Percentiles rank a stretch among this genome's conserved stretches.
These are phyloP conservation scores for Callosobruchus maculatus DNA, from an alignment of 2,888 invertebrate species.

Conservation along the genomic window DNA sequence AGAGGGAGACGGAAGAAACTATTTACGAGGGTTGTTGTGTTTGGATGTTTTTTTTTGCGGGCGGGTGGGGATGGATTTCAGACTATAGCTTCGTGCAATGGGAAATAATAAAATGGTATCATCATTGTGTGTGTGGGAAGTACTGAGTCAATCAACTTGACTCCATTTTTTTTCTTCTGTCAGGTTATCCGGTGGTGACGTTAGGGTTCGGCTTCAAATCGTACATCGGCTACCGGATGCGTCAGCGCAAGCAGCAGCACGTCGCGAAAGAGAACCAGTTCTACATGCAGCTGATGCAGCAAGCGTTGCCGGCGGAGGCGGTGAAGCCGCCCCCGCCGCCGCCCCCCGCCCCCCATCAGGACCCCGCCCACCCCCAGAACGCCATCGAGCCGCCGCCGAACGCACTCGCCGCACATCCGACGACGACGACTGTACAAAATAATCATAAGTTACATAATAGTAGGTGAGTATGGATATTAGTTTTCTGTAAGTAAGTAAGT, in stretches of 20 bases:
- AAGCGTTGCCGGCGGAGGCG: conserved; percentile 73
- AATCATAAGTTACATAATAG: conserved; percentile 31
- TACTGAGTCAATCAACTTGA: too few relatives aligned
- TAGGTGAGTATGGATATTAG: conserved; percentile 21
- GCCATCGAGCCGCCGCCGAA: conserved; percentile 15
- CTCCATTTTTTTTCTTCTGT: too few relatives aligned
- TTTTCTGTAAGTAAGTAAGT: too few relatives aligned
- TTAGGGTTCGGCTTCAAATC: conserved; percentile 95
- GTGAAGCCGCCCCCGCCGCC: conserved; percentile 17
- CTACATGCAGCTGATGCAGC: conserved; percentile 86
- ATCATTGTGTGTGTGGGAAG: too few relatives aligned
- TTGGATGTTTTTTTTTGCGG: too few relatives aligned
- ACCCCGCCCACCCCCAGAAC: not conserved
- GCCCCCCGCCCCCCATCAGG: conserved; percentile 1
- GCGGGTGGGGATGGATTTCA: too few relatives aligned
- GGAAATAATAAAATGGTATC: too few relatives aligned
- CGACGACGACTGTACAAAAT: conserved; percentile 25
- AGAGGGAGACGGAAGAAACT: too few relatives aligned
- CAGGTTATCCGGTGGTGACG: conserved; percentile 52
- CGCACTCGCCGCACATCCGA: conserved; percentile 23
- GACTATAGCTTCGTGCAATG: too few relatives aligned
- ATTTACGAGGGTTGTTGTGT: too few relatives aligned
- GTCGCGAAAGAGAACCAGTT: conserved; percentile 94
- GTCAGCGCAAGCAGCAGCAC: conserved; percentile 86
- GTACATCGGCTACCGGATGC: conserved; percentile 78